phyloP scores from a whole-genome alignment of 2,888 invertebrate species.

The Sminthurinus aureus region DNA sequence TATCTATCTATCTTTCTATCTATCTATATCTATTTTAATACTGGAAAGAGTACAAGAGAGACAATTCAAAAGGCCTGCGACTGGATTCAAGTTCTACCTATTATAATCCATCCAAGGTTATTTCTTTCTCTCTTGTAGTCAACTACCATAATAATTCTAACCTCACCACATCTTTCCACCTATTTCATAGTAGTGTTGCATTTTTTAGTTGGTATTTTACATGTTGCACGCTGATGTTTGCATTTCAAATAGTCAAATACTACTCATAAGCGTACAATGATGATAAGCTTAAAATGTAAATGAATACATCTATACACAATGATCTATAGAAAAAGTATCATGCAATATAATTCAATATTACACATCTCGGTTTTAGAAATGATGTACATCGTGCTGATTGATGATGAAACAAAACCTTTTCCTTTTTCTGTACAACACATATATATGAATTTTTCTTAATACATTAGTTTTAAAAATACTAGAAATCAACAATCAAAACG shows the following conservation, averaged over 20 bases:
- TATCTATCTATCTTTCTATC: no score
- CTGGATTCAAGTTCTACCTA: conserved; percentile 13
- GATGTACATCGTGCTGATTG: not conserved
- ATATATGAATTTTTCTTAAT: no score
- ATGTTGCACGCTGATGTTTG: no score
- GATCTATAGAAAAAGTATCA: not conserved
- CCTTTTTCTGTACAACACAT: not conserved
- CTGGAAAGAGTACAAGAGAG: not conserved
- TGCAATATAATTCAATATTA: no score
- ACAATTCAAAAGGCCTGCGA: conserved; percentile 19
- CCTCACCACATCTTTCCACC: no score
- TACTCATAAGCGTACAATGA: not conserved
- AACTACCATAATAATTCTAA: not conserved
- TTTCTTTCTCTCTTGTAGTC: not conserved
- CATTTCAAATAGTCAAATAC: not conserved
- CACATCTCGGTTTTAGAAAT: not conserved
- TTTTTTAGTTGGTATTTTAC: no score
- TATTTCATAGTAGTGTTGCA: no score
- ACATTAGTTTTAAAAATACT: no score
- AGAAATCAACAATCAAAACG: no score
- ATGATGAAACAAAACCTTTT: not conserved
- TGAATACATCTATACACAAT: not conserved
- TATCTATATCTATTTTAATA: not conserved
- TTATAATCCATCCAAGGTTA: conserved; percentile 20
- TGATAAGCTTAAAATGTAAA: not conserved